Base-by-base conservation (phyloP, 2,888 invertebrate species). In the Lobophora halterata region DNA sequence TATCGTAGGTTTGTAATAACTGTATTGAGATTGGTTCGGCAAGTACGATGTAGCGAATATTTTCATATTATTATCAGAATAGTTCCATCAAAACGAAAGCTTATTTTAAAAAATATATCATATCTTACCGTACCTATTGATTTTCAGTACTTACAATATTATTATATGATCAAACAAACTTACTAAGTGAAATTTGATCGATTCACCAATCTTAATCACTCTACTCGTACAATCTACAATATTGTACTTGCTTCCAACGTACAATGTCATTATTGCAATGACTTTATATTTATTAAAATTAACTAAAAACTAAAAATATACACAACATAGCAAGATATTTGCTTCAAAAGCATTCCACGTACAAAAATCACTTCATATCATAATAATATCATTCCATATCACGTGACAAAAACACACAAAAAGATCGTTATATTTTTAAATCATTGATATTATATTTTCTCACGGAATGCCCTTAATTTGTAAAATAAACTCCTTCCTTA, bases 331-430 rank as follows among this genome's bases (percentile, higher is more conserved):
- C 29, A 32, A 30, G 23, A 48, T 49, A 59, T 49, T 51, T 46
- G 53, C 58, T 59, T 64, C 46, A 47, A 55, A 52, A 67, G 58
- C 62, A 61, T 58, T 46, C 48, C 59, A 58, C 65, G 83, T 82
- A 77, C 83, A 83, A 81, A 77, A 58, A 49, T 69, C 75, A 79
- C 79, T 79, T 81, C 86, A 78, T 76, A 49, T 73, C 83, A 85
- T 85, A n/a, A n/a, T n/a, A n/a, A n/a, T n/a, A 82, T 83, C 79
- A 65, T 49, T 34, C n/a, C 47, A 50, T 50, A 53, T 52, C 52
- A 49, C 10, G 21, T 20, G 6, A 45, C n/a, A n/a, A n/a, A n/a
- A n/a, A n/a, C n/a, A n/a, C n/a, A n/a, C n/a, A 17, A 23, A 40
- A 14, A 45, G 28, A 87, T 78, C 58, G 60, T 78, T 88, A 78